Conservation (phyloP, 2,797 vertebrate species). For the Setipinna tenuifilis region DNA sequence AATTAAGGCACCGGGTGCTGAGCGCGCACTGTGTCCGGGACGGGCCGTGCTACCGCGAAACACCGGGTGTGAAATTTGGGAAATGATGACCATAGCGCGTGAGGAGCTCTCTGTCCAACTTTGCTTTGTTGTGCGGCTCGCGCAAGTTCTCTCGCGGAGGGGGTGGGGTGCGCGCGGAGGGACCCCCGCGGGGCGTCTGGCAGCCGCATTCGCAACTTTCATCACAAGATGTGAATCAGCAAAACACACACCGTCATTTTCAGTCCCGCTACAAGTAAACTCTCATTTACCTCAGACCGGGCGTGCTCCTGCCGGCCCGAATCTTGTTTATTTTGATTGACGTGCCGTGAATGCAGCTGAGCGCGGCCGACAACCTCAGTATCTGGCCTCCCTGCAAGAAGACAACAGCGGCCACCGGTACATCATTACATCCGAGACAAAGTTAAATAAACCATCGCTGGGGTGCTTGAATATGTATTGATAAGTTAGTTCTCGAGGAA, state of each 20-base stretch:
- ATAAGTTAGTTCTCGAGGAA: neutral
- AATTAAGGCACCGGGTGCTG: neutral
- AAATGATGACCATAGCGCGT: neutral
- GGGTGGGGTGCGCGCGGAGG: neutral
- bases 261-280: neutral
- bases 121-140: constrained; percentile 60
- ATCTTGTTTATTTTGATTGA: constrained; percentile 85
- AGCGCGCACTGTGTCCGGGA: neutral
- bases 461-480: neutral
- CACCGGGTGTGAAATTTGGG: neutral
- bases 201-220: neutral
- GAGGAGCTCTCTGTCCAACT: constrained; percentile 34
- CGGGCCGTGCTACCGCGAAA: neutral
- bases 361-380: constrained; percentile 84
- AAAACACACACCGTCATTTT: neutral
- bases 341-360: constrained; percentile 87
- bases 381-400: constrained; percentile 90
- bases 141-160: constrained; percentile 33
- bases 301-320: constrained; percentile 90
- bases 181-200: neutral
- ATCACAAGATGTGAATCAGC: neutral
- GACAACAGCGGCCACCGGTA: neutral
- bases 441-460: neutral
- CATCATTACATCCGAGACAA: neutral
- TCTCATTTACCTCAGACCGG: constrained; percentile 85